A percentile compares a stretch with the other conserved stretches of the same genome.
Evolutionary conservation across 2,113 vertebrate species (phyloP).

Genomic region (Gnathonemus echidnorhynchus): DNA sequence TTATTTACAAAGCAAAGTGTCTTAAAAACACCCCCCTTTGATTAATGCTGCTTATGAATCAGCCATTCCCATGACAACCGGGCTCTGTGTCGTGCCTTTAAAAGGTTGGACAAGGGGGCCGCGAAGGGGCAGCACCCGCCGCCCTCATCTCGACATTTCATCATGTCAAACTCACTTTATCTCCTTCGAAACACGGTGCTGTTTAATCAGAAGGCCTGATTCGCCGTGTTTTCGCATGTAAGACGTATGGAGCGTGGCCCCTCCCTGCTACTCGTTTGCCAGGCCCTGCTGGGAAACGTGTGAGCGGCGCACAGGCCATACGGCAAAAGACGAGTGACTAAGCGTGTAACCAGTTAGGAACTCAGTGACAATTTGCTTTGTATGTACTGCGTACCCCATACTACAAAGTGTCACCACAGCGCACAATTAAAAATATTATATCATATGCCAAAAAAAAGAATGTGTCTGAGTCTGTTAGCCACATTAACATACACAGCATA

Average conservation of each 20-base stretch:
- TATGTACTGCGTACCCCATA: neutral
- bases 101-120: neutral
- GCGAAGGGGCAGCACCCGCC: neutral
- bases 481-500: neutral
- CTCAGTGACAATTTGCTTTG: neutral
- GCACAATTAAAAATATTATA: neutral
- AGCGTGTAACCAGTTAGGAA: neutral
- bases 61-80: neutral
- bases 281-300: neutral
- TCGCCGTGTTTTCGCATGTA: neutral
- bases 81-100: neutral
- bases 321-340: neutral
- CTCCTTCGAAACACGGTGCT: neutral
- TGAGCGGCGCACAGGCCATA: neutral
- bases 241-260: neutral
- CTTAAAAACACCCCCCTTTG: neutral
- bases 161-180: neutral
- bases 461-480: neutral
- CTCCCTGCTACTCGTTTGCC: neutral
- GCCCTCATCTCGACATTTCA: neutral
- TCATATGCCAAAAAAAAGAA: neutral
- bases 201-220: neutral
- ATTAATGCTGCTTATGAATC: conserved; percentile 10
- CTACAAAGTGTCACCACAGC: neutral
- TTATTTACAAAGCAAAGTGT: conserved; percentile 3